These are phyloP conservation scores for Papilio helenus DNA, from an alignment of 1,140 invertebrate genomes.

Conservation along the genomic window DNA sequence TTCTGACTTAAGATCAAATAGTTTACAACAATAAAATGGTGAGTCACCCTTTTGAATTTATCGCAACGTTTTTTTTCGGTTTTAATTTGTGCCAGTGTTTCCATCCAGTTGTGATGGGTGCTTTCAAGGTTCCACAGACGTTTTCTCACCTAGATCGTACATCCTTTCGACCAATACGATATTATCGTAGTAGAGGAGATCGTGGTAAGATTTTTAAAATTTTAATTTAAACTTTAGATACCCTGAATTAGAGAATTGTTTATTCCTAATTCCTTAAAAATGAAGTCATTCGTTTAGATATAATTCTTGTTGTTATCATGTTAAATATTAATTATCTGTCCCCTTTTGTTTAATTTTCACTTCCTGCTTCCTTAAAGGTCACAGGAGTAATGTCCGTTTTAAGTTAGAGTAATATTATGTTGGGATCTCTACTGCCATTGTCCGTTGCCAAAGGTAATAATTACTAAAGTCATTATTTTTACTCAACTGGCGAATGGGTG, in stretches of 20 bases:
- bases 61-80: neutral
- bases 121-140: too few species aligned
- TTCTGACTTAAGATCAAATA: constrained; percentile 5
- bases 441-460: neutral
- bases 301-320: neutral
- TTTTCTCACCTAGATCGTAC: too few species aligned
- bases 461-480: neutral
- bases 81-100: too few species aligned
- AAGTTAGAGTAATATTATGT: constrained; percentile 5
- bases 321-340: neutral
- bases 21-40: constrained; percentile 35
- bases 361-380: neutral
- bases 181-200: too few species aligned
- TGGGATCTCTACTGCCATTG: neutral
- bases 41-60: constrained; percentile 41
- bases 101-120: too few species aligned
- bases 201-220: too few species aligned
- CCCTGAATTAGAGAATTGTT: too few species aligned
- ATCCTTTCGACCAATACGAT: too few species aligned
- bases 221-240: too few species aligned
- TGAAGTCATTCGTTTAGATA: neutral
- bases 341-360: neutral
- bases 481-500: neutral
- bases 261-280: too few species aligned
- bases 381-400: neutral